A percentile compares a stretch with the other conserved stretches of the same genome.
Conservation (phyloP, 2,113 vertebrate genomes). For the Grammomys dolichurus region DNA sequence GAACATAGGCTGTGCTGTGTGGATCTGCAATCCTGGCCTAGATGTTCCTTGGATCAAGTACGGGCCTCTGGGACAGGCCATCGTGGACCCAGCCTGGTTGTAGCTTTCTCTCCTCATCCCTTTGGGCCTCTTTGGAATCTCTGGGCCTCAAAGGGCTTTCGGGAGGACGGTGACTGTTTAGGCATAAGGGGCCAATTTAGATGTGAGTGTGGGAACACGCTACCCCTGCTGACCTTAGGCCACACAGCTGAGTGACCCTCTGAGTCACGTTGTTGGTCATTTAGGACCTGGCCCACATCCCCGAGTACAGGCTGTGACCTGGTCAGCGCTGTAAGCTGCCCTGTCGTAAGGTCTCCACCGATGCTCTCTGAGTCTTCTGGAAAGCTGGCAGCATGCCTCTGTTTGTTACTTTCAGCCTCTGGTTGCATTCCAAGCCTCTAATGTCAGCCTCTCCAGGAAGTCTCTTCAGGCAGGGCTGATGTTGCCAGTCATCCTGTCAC, state of each 20-base stretch:
- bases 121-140: neutral
- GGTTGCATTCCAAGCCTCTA: neutral
- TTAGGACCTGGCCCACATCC: neutral
- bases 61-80: neutral
- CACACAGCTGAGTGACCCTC: neutral
- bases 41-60: too few species aligned
- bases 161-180: neutral
- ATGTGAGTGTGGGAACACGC: fast-evolving
- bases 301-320: neutral
- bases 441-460: neutral
- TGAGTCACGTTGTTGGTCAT: fast-evolving
- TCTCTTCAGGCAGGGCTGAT: neutral
- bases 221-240: neutral
- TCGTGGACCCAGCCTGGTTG: neutral
- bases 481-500: neutral
- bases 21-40: neutral
- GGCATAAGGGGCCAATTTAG: fast-evolving
- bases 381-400: neutral
- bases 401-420: neutral
- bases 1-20: neutral
- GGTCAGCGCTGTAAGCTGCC: fast-evolving
- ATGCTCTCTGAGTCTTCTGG: neutral
- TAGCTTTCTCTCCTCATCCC: neutral
- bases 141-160: neutral
- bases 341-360: neutral